Conservation (phyloP, 37 sponge, comb jelly and placozoan genomes). For the Ephydatia muelleri region DNA sequence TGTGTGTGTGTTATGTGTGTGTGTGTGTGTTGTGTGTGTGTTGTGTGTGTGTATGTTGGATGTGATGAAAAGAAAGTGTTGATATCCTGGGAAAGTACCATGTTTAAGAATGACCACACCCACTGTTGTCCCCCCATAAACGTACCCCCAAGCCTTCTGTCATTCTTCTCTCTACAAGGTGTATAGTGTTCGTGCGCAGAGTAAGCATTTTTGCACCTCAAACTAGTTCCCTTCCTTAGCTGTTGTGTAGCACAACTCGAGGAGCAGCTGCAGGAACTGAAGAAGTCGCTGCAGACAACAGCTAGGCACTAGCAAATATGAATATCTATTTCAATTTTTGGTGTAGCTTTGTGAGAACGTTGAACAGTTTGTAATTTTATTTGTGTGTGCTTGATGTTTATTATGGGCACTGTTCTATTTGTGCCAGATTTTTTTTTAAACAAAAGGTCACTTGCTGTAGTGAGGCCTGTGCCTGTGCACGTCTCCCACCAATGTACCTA, state of each 20-base stretch:
- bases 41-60: too few relatives aligned
- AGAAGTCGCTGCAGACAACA: not conserved
- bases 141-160: not conserved
- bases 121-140: not conserved
- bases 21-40: too few relatives aligned
- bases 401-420: not conserved
- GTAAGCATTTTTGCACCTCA: not conserved
- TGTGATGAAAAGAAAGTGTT: too few relatives aligned
- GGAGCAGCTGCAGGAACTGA: constrained; percentile 17
- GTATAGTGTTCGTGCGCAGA: not conserved
- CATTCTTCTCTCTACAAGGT: not conserved
- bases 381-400: not conserved
- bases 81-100: too few relatives aligned
- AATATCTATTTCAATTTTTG: too few relatives aligned
- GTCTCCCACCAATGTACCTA: not conserved
- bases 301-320: not conserved
- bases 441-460: not conserved
- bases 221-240: not conserved
- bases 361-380: not conserved
- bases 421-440: too few relatives aligned
- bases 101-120: too few relatives aligned
- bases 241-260: constrained; percentile 37
- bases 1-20: too few relatives aligned
- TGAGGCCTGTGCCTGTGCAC: constrained; percentile 2
- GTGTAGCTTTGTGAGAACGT: too few relatives aligned